These are phyloP conservation scores for Autographa pulchrina DNA, from an alignment of 2,888 invertebrate genomes.

Conservation along the genomic window DNA sequence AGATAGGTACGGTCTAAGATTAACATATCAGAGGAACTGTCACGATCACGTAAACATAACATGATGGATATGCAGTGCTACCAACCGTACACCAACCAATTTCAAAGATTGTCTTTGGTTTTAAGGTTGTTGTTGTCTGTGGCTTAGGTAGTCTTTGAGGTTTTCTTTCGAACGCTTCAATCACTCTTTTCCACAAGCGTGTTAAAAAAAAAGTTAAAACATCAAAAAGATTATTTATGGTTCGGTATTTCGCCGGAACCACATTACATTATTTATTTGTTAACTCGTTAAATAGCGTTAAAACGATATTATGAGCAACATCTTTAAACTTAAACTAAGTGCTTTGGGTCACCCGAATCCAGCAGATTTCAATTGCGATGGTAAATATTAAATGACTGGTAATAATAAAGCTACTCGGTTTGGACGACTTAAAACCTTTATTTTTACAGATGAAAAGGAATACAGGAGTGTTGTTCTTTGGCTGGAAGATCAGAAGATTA, in stretches of 20 bases:
- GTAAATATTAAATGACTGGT: slow-evolving; percentile 81
- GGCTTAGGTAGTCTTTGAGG: no score
- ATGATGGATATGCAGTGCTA: neutral
- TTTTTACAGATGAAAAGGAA: slow-evolving; percentile 92
- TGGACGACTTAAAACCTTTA: neutral
- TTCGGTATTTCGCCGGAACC: slow-evolving; percentile 24
- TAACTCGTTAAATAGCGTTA: slow-evolving; percentile 11
- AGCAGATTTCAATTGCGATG: slow-evolving; percentile 92
- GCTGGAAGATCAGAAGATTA: slow-evolving; percentile 98
- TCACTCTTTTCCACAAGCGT: no score
- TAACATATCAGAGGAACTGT: neutral
- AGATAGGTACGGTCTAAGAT: neutral
- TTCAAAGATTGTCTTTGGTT: no score
- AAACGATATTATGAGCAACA: slow-evolving; percentile 78
- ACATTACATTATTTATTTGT: slow-evolving; percentile 21
- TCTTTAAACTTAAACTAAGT: slow-evolving; percentile 94
- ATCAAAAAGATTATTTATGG: neutral
- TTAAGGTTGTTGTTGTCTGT: no score
- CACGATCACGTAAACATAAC: neutral
- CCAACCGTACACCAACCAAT: neutral
- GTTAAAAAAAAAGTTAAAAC: no score
- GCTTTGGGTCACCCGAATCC: slow-evolving; percentile 94
- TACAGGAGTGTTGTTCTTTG: slow-evolving; percentile 95
- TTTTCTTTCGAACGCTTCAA: no score
- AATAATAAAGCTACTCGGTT: neutral